phyloP scores from a whole-genome alignment of 2,113 vertebrate species.

The Callocephalon fimbriatum region DNA sequence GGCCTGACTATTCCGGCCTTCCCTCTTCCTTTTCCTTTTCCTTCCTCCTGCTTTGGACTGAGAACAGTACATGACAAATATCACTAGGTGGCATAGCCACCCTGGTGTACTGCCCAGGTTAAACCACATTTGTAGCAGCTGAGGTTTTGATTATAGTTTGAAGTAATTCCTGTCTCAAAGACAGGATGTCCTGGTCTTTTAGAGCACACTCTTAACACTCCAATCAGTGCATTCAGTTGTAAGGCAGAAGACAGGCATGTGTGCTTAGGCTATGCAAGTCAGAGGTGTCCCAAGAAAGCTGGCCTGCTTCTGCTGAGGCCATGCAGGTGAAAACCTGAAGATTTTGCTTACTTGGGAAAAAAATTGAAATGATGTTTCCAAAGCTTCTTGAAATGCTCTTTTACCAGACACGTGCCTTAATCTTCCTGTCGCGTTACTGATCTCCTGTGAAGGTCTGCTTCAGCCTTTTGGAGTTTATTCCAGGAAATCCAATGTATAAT shows the following conservation, averaged over 20 bases:
- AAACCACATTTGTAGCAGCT: background rate
- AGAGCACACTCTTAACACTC: background rate
- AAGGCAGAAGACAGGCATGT: background rate
- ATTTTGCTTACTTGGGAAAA: background rate
- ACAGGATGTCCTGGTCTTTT: background rate
- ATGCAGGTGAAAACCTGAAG: background rate
- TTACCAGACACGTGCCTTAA: background rate
- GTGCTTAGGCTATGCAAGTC: background rate
- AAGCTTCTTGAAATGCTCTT: background rate
- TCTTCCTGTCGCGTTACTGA: background rate
- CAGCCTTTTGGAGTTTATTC: background rate
- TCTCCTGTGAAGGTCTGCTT: background rate
- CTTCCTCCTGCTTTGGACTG: background rate
- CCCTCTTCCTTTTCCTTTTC: background rate
- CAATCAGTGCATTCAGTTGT: background rate
- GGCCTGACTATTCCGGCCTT: background rate
- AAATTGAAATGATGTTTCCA: rapidly evolving
- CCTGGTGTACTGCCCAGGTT: constrained; percentile 47
- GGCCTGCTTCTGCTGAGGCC: background rate
- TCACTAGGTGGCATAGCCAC: constrained; percentile 79
- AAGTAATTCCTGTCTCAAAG: background rate
- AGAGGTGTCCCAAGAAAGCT: background rate
- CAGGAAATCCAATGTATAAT: background rate
- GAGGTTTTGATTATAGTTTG: background rate
- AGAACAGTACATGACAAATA: constrained; percentile 59